A percentile compares a stretch with the other conserved stretches of the same genome.
These are phyloP conservation scores for Salarias fasciatus DNA, from an alignment of 2,797 vertebrate species.

Conservation along the genomic window DNA sequence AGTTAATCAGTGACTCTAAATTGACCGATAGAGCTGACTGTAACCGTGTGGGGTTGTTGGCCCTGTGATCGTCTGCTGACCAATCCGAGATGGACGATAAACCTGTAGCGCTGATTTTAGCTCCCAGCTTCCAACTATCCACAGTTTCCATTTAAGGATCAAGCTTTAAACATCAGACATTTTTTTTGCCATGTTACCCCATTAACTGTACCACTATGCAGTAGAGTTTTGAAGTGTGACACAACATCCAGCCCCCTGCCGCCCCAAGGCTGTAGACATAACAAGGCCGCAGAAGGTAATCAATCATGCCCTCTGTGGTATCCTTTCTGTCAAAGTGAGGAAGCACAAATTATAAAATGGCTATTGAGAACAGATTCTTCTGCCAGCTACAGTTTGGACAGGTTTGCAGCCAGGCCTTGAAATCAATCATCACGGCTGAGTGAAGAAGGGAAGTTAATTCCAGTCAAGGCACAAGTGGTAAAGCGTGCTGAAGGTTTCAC, in stretches of 20 bases:
- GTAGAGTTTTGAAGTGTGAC: constrained; percentile 24
- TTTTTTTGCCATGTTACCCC: constrained; percentile 33
- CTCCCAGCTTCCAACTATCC: too few species aligned
- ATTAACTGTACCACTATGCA: constrained; percentile 36
- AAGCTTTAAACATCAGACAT: constrained; percentile 19
- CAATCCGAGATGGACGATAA: too few species aligned
- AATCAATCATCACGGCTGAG: constrained; percentile 72
- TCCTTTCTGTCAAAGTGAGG: constrained; percentile 55
- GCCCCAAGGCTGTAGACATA: constrained; percentile 47
- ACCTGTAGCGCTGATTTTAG: too few species aligned
- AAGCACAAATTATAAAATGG: constrained; percentile 62
- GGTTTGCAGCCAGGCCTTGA: constrained; percentile 69
- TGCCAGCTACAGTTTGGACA: constrained; percentile 56
- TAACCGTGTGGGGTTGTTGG: too few species aligned
- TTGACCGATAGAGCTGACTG: too few species aligned
- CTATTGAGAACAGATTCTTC: constrained; percentile 64
- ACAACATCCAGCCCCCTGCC: constrained; percentile 22
- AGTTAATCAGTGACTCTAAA: too few species aligned
- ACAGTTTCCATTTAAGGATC: constrained; percentile 22
- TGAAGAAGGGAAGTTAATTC: constrained; percentile 55
- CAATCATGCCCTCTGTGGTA: constrained; percentile 57
- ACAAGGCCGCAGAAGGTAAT: constrained; percentile 70
- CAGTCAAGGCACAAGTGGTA: constrained; percentile 36
- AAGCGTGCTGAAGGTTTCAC: constrained; percentile 56
- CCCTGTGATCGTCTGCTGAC: too few species aligned